phyloP scores from a whole-genome alignment of 2,113 vertebrate species.

The Megatriorchis doriae region DNA sequence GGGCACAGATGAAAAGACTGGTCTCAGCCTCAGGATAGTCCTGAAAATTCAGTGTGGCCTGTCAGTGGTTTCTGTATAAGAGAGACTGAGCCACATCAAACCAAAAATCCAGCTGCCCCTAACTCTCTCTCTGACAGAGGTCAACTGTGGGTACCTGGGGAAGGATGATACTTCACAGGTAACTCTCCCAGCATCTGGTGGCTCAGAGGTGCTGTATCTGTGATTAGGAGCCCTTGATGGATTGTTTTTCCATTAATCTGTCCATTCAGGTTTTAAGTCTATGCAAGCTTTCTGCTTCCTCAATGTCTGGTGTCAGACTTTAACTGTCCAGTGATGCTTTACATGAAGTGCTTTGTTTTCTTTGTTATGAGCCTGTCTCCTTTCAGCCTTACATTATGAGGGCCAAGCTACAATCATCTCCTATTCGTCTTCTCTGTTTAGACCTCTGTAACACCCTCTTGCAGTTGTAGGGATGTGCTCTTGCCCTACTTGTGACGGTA shows the following conservation, averaged over 20 bases:
- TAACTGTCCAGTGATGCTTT: background rate
- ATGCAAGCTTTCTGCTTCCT: background rate
- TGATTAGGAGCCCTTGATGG: background rate
- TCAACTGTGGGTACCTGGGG: background rate
- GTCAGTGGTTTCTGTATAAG: background rate
- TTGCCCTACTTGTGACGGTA: background rate
- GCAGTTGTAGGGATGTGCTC: background rate
- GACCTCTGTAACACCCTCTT: background rate
- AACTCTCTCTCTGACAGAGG: background rate
- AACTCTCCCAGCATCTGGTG: background rate
- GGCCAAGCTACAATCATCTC: background rate
- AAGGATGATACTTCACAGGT: background rate
- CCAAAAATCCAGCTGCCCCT: background rate
- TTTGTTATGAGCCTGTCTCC: background rate
- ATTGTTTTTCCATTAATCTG: slow-evolving; percentile 1
- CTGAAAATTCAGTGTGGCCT: background rate
- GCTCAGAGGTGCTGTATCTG: background rate
- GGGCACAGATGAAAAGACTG: background rate
- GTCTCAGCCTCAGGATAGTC: background rate
- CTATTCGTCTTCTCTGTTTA: slow-evolving; percentile 22
- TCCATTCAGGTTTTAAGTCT: background rate
- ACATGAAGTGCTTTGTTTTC: background rate
- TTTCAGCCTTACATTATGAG: slow-evolving; percentile 18
- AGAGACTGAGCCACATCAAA: background rate
- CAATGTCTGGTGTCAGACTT: background rate